Base-by-base conservation (phyloP, 2,797 vertebrate genomes). In the Schizopygopsis malacanthus region DNA sequence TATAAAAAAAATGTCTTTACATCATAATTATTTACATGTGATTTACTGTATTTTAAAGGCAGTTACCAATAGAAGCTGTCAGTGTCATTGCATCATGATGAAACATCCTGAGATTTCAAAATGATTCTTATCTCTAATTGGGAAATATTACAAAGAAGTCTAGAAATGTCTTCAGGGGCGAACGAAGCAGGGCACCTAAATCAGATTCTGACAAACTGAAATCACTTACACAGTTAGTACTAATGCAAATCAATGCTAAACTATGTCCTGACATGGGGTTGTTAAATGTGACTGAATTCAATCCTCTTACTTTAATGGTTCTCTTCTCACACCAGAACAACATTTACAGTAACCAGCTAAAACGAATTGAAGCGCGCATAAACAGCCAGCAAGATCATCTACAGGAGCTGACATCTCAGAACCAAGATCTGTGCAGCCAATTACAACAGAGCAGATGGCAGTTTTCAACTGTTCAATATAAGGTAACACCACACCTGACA, bases 401-500 rank as follows among this genome's bases (percentile, higher is more conserved):
- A 43, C 71, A 73, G 54, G 61, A 82, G 63, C 20, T 88, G 82
- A 72, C 61, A 4, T 28, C 25, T 61, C 78, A 37, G 28, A 82
- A 84, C 72, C 81, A 18, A 72, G 28, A 83, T 69, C 78, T 87
- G 82, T 3, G 8, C 39, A 16, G 47, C 63, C 72, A 78, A 25
- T 81, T 76, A 52, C 80, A 47, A 15, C 28, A 39, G n/a, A 69
- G 45, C 73, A 65, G 61, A 50, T 59, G 71, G 63, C 61, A 77
- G 54, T 79, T 47, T 79, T 59, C 41, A 37, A 41, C 65, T 59
- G n/a, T 77, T 25, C 61, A 54, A 50, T 77, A 28, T 39, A 61
- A 88, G 86, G 89, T 85, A 83, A 85, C 70, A 39, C 54, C 85
- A 77, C 63, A 76, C 43, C 72, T 87, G 86, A 90, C 73, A 52